A percentile compares a stretch with the other conserved stretches of the same genome.
These are phyloP conservation scores for Flexamia atlantica DNA, from an alignment of 2,888 invertebrate species.

Conservation along the genomic window DNA sequence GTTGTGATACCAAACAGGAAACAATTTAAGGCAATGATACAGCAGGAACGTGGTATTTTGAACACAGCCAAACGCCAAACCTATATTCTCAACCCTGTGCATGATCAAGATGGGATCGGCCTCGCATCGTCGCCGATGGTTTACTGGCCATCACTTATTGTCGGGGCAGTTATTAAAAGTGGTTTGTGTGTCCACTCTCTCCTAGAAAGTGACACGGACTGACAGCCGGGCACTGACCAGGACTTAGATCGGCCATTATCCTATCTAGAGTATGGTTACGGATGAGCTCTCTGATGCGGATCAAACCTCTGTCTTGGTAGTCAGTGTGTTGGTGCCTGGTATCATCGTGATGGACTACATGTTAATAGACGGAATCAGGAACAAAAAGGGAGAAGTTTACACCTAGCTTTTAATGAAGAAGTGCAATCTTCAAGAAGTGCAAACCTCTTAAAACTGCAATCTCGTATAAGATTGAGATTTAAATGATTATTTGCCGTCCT, in stretches of 20 bases:
- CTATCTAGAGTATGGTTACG: too few relatives aligned
- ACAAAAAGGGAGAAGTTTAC: too few relatives aligned
- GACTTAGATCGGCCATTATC: slow-evolving; percentile 3
- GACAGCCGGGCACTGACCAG: slow-evolving; percentile 18
- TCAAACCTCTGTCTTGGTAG: background rate
- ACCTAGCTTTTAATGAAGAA: too few relatives aligned
- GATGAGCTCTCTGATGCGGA: background rate
- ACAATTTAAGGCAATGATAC: background rate
- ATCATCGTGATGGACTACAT: too few relatives aligned
- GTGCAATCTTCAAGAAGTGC: too few relatives aligned
- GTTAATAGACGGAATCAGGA: too few relatives aligned
- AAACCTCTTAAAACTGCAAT: too few relatives aligned
- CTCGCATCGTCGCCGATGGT: background rate
- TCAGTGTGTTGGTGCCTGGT: too few relatives aligned
- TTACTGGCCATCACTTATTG: background rate
- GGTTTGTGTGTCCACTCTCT: slow-evolving; percentile 35
- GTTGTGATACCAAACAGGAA: background rate
- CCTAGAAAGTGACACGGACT: slow-evolving; percentile 27
- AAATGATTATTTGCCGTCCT: too few relatives aligned
- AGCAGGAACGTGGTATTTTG: background rate
- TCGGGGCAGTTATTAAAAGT: background rate
- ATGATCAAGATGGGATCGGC: background rate
- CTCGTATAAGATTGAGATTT: too few relatives aligned
- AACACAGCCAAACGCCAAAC: background rate
- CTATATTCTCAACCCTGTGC: background rate